phyloP scores from a whole-genome alignment of 2,888 invertebrate genomes.

The Eudemis profundana region DNA sequence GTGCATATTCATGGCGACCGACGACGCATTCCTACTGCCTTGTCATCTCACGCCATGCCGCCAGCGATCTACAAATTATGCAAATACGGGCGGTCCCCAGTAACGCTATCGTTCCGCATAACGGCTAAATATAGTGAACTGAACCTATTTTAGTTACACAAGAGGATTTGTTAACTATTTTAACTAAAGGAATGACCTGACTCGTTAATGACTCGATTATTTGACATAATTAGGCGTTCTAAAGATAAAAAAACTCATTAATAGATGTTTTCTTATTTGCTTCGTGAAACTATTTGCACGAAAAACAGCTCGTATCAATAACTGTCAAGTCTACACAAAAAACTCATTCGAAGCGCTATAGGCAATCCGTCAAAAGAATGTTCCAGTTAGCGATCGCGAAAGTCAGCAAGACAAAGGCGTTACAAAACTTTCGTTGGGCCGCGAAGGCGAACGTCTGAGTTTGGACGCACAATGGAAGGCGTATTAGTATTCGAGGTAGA shows the following conservation, averaged over 20 bases:
- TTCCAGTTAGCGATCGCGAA: conserved; percentile 75
- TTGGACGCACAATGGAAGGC: conserved; percentile 66
- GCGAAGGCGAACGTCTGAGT: conserved; percentile 63
- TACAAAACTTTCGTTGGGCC: conserved; percentile 77
- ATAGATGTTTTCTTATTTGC: conserved; percentile 18
- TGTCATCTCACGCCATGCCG: conserved; percentile 50
- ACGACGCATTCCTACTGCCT: conserved; percentile 54
- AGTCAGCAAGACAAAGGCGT: conserved; percentile 76
- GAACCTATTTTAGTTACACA: conserved; percentile 39
- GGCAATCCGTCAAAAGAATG: conserved; percentile 62
- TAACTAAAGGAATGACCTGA: neutral
- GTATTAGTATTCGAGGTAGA: conserved; percentile 77
- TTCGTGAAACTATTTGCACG: conserved; percentile 22
- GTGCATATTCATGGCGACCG: conserved; percentile 59
- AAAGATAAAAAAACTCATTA: conserved; percentile 42
- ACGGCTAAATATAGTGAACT: conserved; percentile 47
- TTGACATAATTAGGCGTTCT: neutral
- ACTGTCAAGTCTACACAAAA: conserved; percentile 52
- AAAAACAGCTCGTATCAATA: conserved; percentile 51
- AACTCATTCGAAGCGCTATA: conserved; percentile 51
- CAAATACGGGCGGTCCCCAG: conserved; percentile 51
- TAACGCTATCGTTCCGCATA: conserved; percentile 51
- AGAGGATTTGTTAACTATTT: neutral
- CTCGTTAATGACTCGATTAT: conserved; percentile 10
- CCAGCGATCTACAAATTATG: conserved; percentile 53